Conservation (phyloP, 2,797 vertebrate genomes). For the Gobio occitaniae region DNA sequence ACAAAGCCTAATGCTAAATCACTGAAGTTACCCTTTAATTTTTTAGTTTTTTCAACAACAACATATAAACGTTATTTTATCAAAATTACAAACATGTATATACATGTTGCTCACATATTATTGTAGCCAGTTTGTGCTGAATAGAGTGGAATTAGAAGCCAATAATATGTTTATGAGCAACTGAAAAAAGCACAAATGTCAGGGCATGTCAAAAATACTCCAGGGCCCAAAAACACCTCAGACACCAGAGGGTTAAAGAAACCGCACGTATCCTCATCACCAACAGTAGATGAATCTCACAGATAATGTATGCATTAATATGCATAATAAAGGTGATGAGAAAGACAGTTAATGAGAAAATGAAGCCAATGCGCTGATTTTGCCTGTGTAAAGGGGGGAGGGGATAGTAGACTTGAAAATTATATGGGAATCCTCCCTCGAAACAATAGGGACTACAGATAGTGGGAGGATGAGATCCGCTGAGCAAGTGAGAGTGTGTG, state of each 20-base stretch:
- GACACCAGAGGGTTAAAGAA: neutral
- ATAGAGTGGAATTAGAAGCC: too few relatives aligned
- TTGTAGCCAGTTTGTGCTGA: too few relatives aligned
- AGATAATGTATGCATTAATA: constrained; percentile 43
- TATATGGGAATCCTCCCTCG: constrained; percentile 34
- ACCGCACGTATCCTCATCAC: neutral
- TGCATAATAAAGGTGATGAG: constrained; percentile 16
- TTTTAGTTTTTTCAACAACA: too few relatives aligned
- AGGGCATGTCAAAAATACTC: too few relatives aligned
- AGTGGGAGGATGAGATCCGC: constrained; percentile 36
- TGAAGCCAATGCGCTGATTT: constrained; percentile 4
- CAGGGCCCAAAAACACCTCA: too few relatives aligned
- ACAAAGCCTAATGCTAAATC: too few relatives aligned
- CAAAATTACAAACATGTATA: too few relatives aligned
- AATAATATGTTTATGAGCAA: too few relatives aligned
- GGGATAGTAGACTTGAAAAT: constrained; percentile 49
- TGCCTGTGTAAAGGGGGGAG: neutral
- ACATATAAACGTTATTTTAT: too few relatives aligned
- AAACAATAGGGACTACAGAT: constrained; percentile 33
- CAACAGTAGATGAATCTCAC: neutral
- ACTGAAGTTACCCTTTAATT: too few relatives aligned
- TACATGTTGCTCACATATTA: too few relatives aligned
- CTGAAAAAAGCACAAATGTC: too few relatives aligned
- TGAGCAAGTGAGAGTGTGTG: constrained; percentile 24
- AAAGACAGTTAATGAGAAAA: constrained; percentile 26